phyloP scores from a whole-genome alignment of 2,113 vertebrate species.

The Tragelaphus strepsiceros region DNA sequence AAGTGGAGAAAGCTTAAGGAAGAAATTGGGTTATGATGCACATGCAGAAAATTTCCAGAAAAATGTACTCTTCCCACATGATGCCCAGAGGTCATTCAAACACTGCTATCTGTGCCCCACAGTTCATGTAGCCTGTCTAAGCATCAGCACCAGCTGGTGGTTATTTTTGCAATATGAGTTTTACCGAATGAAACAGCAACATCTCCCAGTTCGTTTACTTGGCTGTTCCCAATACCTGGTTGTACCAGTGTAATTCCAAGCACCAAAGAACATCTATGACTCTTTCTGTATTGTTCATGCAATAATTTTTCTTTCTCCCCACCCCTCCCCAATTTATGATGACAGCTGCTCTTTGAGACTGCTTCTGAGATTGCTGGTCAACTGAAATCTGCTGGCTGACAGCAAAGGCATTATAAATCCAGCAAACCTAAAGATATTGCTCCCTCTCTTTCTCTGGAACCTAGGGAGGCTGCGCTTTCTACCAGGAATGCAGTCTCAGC shows the following conservation, averaged over 20 bases:
- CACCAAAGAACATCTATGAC: background rate
- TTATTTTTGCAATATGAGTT: background rate
- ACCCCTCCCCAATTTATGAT: background rate
- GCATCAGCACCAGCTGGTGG: too few species aligned
- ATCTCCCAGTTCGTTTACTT: background rate
- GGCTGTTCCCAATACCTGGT: background rate
- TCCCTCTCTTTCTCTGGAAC: background rate
- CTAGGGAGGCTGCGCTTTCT: background rate
- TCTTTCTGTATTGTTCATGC: background rate
- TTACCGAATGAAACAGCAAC: background rate
- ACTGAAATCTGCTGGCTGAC: background rate
- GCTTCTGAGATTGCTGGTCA: background rate
- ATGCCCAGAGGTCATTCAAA: background rate
- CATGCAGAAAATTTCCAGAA: background rate
- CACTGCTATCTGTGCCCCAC: background rate
- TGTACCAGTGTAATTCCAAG: background rate
- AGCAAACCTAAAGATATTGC: background rate
- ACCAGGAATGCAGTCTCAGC: background rate
- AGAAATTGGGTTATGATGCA: background rate
- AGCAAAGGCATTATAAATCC: slow-evolving; percentile 25
- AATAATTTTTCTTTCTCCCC: background rate
- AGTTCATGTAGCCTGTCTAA: background rate
- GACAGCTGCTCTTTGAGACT: background rate
- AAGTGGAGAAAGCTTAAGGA: background rate
- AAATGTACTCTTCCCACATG: background rate